phyloP scores from a whole-genome alignment of 2,113 vertebrate genomes.

The Bubalus kerabau region DNA sequence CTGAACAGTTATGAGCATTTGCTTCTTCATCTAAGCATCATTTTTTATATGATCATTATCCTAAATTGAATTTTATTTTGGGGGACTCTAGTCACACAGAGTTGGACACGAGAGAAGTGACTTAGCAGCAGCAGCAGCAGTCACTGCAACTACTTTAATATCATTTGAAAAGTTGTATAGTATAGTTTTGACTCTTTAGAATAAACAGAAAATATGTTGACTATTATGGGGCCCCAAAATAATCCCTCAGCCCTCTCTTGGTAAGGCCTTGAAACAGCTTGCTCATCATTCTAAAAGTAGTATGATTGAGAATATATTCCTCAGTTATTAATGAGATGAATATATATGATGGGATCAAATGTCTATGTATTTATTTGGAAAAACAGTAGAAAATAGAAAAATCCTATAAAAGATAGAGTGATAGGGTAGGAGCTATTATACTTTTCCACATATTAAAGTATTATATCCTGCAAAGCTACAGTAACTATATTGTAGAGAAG shows the following conservation, averaged over 20 bases:
- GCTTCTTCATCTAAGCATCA: not conserved
- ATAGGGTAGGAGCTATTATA: not conserved
- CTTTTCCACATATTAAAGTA: not conserved
- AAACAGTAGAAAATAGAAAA: not conserved
- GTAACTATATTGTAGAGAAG: not conserved
- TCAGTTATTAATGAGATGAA: conserved; percentile 3
- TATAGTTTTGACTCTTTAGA: not conserved
- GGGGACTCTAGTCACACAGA: not conserved
- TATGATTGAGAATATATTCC: not conserved
- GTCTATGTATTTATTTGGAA: not conserved
- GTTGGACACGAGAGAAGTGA: no score
- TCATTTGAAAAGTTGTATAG: not conserved
- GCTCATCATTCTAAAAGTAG: not conserved
- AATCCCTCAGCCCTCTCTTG: not conserved
- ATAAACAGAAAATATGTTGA: not conserved
- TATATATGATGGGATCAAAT: not conserved
- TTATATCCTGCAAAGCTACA: not conserved
- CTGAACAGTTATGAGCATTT: not conserved
- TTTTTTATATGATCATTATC: not conserved
- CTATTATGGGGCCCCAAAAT: not conserved
- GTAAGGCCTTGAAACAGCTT: conserved; percentile 2
- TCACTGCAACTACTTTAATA: not conserved
- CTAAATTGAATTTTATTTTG: not conserved
- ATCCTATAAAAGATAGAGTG: not conserved
- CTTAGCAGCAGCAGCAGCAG: no score